Percentiles rank a stretch among this genome's conserved stretches.
These are phyloP conservation scores for Brachypteracias leptosomus DNA, from an alignment of 2,113 vertebrate genomes.

Conservation along the genomic window DNA sequence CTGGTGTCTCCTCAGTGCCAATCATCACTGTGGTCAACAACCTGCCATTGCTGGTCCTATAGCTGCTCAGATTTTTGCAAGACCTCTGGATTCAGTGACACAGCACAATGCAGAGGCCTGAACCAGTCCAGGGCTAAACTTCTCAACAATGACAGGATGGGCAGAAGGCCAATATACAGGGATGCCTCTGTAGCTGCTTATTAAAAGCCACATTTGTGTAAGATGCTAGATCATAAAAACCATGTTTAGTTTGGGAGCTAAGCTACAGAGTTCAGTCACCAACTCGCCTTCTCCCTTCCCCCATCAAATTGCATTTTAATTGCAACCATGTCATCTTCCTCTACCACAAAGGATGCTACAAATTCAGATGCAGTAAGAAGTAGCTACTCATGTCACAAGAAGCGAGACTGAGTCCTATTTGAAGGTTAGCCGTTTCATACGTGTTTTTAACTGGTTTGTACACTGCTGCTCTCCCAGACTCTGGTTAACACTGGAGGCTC, in stretches of 20 bases:
- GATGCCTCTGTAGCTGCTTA: not conserved
- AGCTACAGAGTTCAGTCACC: not conserved
- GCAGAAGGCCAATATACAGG: not conserved
- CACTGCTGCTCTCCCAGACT: not conserved
- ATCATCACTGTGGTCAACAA: not conserved
- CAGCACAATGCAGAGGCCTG: not conserved
- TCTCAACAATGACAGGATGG: not conserved
- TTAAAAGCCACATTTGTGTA: not conserved
- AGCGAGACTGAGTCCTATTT: not conserved
- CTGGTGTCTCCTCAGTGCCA: not conserved
- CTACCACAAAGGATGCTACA: not conserved
- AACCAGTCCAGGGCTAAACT: not conserved
- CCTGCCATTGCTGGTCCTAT: not conserved
- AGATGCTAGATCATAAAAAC: not conserved
- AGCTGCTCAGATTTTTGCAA: not conserved
- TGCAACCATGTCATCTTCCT: not conserved
- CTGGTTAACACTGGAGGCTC: not conserved
- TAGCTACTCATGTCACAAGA: not conserved
- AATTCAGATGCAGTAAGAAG: not conserved
- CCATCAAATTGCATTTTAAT: not conserved
- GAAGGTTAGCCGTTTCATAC: not conserved
- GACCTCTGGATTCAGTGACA: not conserved
- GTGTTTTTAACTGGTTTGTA: not conserved
- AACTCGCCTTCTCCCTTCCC: not conserved
- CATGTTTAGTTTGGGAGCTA: not conserved